These are phyloP conservation scores for Bombus confusus DNA, from an alignment of 1,140 invertebrate genomes.

Conservation along the genomic window DNA sequence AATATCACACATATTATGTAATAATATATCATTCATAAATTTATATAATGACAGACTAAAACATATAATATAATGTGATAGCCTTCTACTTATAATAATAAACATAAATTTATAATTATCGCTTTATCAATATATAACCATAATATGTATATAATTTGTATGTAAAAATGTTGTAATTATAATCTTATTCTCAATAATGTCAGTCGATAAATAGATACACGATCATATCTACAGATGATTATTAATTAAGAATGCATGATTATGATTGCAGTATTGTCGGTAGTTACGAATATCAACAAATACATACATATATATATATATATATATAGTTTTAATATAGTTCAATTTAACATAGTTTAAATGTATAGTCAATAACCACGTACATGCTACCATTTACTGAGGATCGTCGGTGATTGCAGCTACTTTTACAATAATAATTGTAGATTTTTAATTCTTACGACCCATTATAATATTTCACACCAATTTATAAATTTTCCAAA, in stretches of 20 bases:
- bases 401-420: too few relatives aligned
- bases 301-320: too few relatives aligned
- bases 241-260: not conserved
- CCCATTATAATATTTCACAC: too few relatives aligned
- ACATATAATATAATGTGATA: not conserved
- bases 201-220: not conserved
- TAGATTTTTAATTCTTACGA: too few relatives aligned
- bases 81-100: not conserved
- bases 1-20: not conserved
- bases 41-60: not conserved
- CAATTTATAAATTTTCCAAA: too few relatives aligned
- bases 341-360: too few relatives aligned
- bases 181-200: not conserved
- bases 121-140: not conserved
- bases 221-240: not conserved
- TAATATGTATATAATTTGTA: not conserved
- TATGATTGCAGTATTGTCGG: too few relatives aligned
- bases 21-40: not conserved
- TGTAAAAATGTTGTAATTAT: not conserved
- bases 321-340: too few relatives aligned
- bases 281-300: too few relatives aligned
- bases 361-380: too few relatives aligned
- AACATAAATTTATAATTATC: not conserved
- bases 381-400: too few relatives aligned
- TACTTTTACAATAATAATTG: too few relatives aligned